Evolutionary conservation across 2,797 vertebrate genomes (phyloP), one percentile per base, ranked within the genome.

Genomic region (Chanos chanos): DNA sequence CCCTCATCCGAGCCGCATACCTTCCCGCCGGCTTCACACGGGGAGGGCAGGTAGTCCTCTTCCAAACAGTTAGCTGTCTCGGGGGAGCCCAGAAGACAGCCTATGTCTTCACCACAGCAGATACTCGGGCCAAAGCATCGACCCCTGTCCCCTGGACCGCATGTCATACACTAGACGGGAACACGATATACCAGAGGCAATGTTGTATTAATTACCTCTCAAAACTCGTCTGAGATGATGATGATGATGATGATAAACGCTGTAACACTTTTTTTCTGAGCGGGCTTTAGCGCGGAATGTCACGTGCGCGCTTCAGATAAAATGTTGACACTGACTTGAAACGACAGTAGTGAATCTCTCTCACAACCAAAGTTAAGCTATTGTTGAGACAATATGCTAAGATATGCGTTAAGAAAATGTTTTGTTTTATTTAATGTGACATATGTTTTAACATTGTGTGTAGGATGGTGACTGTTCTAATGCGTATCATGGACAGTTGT

Each of bases 41-140:
- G 89, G 0, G 87, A 88, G 0, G 85, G 87, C 76, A 93, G 75
- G 45, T 62, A 83, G 56, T 80, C 86, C 60, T 93, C 91, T 72
- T 90, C 82, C 5, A 79, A 62, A 50, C 90, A 92, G 53, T 77
- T 82, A 53, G 74, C 75, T 0, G 85, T 79, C 73, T 88, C 90
- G 0, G 81, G 67, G 1, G 89, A 89, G 58, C 90, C 91, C 68
- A 93, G 39, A 55, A 85, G 86, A 19, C 92, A 93, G 71, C 91
- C 91, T 44, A 93, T 68, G 53, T 85, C 90, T 1, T 86, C 50
- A 0, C 76, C 81, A 22, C 89, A 91, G 80, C 89, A 91, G 36
- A 90, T 88, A 40, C 57, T 74, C 9, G 89, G 89, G 8, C 91
- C 91, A 5, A 91, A 90, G 81, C 91, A 92, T 37, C 53, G 84